Evolutionary conservation across 2,113 vertebrate genomes (phyloP), one percentile per base, ranked within the genome.

Genomic region (Oophaga pumilio): DNA sequence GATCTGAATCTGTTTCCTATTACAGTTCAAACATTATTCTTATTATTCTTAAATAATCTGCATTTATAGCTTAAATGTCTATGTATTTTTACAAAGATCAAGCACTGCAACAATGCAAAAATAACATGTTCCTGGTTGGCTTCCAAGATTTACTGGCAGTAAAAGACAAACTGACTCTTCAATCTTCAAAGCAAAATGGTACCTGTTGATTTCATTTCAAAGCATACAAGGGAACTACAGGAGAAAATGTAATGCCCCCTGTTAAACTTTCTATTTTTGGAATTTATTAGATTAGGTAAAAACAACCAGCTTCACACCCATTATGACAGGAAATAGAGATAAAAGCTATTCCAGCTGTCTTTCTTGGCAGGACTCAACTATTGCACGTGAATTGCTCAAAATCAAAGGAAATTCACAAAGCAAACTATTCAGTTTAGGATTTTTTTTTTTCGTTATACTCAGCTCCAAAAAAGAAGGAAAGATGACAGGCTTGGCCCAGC

Each of bases 61-160:
- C 5, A 17, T 71, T 62, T 20, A 62, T 22, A 22, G 17, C 18
- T 22, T 4, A 22, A 22, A 62, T 4, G 60, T 20, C 18, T 62
- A 62, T 62, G 17, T 62, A 8, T 22, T 73, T 73, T 43, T 73
- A 43, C 69, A 73, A 73, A 8, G 28, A 11, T 33, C 18, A 14
- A 73, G 69, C 26, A 18, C 15, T 50, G 43, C 33, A 74, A 74
- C 17, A 49, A 49, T 20, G 28, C 33, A 50, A 74, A 50, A 50
- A 22, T 9, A 49, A 74, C 18, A 20, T 22, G 49, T 50, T 74
- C 22, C 43, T 74, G 43, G 33, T 74, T 50, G 13, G 17, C 17
- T 74, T 74, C 71, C 71, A 74, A 50, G 17, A 74, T 50, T 74
- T 49, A 11, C 71, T 74, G 71, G 71, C 71, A 74, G 71, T 10